These are phyloP conservation scores for Pheosia tremula DNA, from an alignment of 2,888 invertebrate species.

Conservation along the genomic window DNA sequence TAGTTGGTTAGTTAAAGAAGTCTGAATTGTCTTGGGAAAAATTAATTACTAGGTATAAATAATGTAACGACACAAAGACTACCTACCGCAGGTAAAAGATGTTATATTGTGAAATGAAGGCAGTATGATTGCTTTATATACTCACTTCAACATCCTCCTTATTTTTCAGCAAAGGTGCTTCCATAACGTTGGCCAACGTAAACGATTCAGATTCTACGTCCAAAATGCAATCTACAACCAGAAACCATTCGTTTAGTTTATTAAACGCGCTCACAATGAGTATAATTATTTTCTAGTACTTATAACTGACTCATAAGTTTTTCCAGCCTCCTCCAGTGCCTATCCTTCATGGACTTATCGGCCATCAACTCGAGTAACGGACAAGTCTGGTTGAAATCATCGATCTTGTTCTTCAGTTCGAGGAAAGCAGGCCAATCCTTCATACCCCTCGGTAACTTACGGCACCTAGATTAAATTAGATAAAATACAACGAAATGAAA, in stretches of 20 bases:
- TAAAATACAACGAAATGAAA: too few relatives aligned
- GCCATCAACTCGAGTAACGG: slow-evolving; percentile 95
- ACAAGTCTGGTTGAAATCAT: slow-evolving; percentile 95
- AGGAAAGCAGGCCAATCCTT: slow-evolving; percentile 95
- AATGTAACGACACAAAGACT: too few relatives aligned
- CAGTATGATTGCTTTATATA: background rate
- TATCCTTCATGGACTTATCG: slow-evolving; percentile 92
- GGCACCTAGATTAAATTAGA: slow-evolving; percentile 83
- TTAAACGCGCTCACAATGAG: background rate
- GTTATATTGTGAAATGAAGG: too few relatives aligned
- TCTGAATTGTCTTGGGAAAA: too few relatives aligned
- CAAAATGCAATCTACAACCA: slow-evolving; percentile 84
- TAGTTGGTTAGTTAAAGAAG: too few relatives aligned
- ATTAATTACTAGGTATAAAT: too few relatives aligned
- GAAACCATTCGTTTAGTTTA: background rate
- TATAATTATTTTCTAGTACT: background rate
- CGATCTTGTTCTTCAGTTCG: slow-evolving; percentile 94
- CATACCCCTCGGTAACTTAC: slow-evolving; percentile 92
- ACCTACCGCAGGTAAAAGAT: too few relatives aligned
- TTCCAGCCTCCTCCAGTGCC: slow-evolving; percentile 89
- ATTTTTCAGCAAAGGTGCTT: slow-evolving; percentile 91
- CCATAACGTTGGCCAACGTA: slow-evolving; percentile 91
- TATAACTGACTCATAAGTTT: slow-evolving; percentile 67
- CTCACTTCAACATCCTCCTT: slow-evolving; percentile 94
- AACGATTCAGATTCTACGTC: slow-evolving; percentile 92